Evolutionary conservation across 1,140 invertebrate species (phyloP).

Genomic region (Dryas iulia): DNA sequence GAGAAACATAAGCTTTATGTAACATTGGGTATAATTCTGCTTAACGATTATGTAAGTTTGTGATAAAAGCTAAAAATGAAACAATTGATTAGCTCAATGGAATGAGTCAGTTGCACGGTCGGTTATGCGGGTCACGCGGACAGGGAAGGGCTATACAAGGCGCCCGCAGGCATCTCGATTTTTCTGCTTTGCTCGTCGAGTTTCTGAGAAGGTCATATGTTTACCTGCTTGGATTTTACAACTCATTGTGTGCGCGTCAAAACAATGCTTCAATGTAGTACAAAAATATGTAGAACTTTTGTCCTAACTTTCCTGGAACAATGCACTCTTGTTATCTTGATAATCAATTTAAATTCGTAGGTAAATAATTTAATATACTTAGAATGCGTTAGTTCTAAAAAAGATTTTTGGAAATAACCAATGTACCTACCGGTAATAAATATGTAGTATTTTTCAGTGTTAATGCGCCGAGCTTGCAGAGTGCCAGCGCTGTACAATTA

Average conservation of each 20-base stretch:
- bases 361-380: too few species aligned
- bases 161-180: slow-evolving; percentile 17
- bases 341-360: not conserved
- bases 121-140: slow-evolving; percentile 6
- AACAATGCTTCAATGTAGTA: slow-evolving; percentile 34
- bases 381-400: too few species aligned
- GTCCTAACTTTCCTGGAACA: slow-evolving; percentile 12
- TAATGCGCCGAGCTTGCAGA: slow-evolving; percentile 59
- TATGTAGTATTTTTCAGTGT: slow-evolving; percentile 41
- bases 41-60: not conserved
- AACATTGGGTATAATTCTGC: too few species aligned
- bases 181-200: slow-evolving; percentile 14
- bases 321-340: not conserved
- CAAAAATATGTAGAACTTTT: slow-evolving; percentile 18
- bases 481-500: slow-evolving; percentile 58
- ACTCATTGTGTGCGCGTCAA: slow-evolving; percentile 43
- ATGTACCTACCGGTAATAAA: not conserved
- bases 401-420: too few species aligned
- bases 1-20: too few species aligned
- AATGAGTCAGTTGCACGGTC: slow-evolving; percentile 7
- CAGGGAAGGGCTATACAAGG: slow-evolving; percentile 5
- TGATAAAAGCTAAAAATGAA: not conserved
- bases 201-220: slow-evolving; percentile 38
- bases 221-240: slow-evolving; percentile 40
- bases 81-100: not conserved